Conservation (phyloP, 2,888 invertebrate species). For the Lapara coniferarum region DNA sequence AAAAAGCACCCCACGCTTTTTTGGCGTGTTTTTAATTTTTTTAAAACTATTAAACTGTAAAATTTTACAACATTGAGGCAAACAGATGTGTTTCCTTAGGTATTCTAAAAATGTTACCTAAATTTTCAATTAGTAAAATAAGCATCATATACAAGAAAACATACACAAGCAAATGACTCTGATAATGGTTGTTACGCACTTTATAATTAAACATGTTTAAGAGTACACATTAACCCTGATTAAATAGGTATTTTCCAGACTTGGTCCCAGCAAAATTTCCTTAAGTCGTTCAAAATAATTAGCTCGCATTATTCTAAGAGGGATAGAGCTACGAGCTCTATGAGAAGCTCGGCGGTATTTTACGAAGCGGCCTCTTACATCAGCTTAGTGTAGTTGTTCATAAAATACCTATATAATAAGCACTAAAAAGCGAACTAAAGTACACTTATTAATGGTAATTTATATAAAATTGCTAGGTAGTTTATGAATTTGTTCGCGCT, state of each 20-base stretch:
- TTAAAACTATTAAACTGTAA: too few species aligned
- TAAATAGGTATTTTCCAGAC: constrained; percentile 5
- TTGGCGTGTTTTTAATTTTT: too few species aligned
- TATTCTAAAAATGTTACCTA: too few species aligned
- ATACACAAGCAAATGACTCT: too few species aligned
- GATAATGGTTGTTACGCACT: neutral
- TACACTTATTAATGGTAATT: neutral
- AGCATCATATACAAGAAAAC: too few species aligned
- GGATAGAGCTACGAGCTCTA: neutral
- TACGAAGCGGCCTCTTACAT: neutral
- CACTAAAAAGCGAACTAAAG: neutral
- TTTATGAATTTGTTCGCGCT: too few species aligned
- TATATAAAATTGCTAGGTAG: neutral
- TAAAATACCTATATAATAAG: neutral
- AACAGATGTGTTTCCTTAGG: too few species aligned
- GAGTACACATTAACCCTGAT: constrained; percentile 1
- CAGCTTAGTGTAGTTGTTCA: neutral
- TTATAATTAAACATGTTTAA: neutral
- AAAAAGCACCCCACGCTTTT: too few species aligned
- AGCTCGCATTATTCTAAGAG: constrained; percentile 31
- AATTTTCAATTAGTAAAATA: too few species aligned
- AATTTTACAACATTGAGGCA: too few species aligned
- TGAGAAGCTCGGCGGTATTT: neutral
- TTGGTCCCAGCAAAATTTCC: constrained; percentile 10
- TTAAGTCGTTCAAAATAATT: constrained; percentile 25